A percentile compares a stretch with the other conserved stretches of the same genome.
Evolutionary conservation across 2,113 vertebrate species (phyloP).

Genomic region (Sylvietta virens): DNA sequence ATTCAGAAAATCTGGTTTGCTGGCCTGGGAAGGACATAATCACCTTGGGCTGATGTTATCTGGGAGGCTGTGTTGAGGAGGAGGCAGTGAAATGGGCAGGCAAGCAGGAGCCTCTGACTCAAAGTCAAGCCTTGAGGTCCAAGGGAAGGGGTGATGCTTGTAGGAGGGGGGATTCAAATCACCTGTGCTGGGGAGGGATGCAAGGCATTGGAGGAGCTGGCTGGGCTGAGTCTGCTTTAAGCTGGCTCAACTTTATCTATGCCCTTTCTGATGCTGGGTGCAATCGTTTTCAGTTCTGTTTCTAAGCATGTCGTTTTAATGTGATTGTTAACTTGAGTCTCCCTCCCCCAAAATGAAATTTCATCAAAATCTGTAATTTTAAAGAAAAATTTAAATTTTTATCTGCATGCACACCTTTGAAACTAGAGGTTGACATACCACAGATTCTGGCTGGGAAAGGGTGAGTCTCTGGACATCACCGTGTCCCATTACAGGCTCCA

Average conservation of each 20-base stretch:
- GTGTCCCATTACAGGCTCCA: neutral
- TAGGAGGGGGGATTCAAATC: neutral
- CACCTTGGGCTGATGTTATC: slow-evolving; percentile 22
- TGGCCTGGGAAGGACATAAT: neutral
- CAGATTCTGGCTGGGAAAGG: accelerated
- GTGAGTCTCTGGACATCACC: neutral
- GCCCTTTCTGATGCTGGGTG: neutral
- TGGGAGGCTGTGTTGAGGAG: neutral
- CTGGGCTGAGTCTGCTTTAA: neutral
- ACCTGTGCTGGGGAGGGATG: neutral
- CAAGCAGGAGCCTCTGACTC: neutral
- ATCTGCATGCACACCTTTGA: accelerated
- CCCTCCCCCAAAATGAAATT: neutral
- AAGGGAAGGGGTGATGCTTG: neutral
- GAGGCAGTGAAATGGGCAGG: neutral
- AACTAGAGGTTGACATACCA: accelerated
- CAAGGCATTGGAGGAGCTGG: accelerated
- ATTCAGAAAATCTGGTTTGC: slow-evolving; percentile 44
- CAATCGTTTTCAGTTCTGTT: neutral
- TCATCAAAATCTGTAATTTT: neutral
- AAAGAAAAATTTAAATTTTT: neutral
- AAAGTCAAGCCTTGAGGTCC: neutral
- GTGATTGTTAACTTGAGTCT: neutral
- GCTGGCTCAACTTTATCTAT: accelerated
- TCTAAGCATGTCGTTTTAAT: neutral